Percentiles rank a stretch among this genome's conserved stretches.
These are phyloP conservation scores for Mythimna vitellina DNA, from an alignment of 2,888 invertebrate species.

Conservation along the genomic window DNA sequence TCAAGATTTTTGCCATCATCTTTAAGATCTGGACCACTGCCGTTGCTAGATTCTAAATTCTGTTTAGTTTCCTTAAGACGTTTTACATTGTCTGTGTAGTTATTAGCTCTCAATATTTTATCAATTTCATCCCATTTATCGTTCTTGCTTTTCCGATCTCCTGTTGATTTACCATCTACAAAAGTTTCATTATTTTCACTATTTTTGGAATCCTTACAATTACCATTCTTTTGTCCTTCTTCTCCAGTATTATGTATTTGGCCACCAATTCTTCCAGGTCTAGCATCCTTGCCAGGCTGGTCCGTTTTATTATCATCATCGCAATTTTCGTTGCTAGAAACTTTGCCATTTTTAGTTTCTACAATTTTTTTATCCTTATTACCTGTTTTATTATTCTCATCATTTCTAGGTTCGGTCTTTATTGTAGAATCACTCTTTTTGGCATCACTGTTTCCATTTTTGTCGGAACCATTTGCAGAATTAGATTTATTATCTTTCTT, in stretches of 20 bases:
- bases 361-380: neutral
- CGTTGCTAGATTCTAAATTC: neutral
- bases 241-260: neutral
- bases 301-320: neutral
- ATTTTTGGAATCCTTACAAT: neutral
- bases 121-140: neutral
- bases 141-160: neutral
- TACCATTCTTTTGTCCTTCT: neutral
- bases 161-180: neutral
- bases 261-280: neutral
- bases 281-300: neutral
- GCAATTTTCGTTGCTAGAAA: neutral
- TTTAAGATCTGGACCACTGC: neutral
- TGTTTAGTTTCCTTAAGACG: neutral
- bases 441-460: neutral
- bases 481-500: neutral
- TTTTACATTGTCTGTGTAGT: neutral
- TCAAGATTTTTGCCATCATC: too few relatives aligned
- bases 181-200: neutral
- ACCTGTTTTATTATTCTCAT: neutral
- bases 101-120: neutral
- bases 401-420: neutral
- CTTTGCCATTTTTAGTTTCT: neutral
- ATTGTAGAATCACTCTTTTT: neutral
- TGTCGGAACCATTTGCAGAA: neutral